Evolutionary conservation across 2,888 invertebrate species (phyloP), one percentile per base, ranked within the genome.

Genomic region (Acrobeloides nanus): DNA sequence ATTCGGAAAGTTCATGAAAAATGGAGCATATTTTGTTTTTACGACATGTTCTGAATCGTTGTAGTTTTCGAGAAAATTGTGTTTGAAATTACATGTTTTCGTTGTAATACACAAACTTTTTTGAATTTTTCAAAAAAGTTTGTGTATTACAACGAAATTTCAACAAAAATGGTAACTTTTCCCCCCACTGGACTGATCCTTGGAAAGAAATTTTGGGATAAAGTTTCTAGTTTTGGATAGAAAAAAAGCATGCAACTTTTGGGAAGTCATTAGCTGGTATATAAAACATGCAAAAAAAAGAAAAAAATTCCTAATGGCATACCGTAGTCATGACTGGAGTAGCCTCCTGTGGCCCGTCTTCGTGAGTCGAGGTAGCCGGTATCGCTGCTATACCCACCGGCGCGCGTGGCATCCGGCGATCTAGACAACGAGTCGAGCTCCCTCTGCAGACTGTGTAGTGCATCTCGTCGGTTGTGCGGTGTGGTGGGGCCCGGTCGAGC

Each of bases 401-500:
- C 26, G 15, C 21, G 21, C 0, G 52, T 24, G 20, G 51, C 51
- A 20, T 51, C 65, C 10, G 72, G 69, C 7, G 70, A 66, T 8
- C 71, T 42, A 29, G 63, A 62, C 45, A 73, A 42, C 10, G 69
- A 65, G 53, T 72, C 74, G 44, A 73, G 53, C 57, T 73, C 73
- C 32, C 64, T 62, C 51, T 74, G 73, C 45, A 73, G 59, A 4
- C 65, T 66, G 52, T 67, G 64, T 39, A 73, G 57, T 21, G 74
- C 73, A 42, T 73, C 73, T 3, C 66, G 55, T 38, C 62, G 61
- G 27, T 62, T 59, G 41, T 68, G 62, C 1, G 71, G 71, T n/a
- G 72, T 72, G 39, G 61, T 53, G 12, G 73, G 73, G 4, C 73
- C 73, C 18, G 73, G 73, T 17, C 73, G 55, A 5, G 62, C 59